phyloP scores from a whole-genome alignment of 2,113 vertebrate species.

The Tragelaphus scriptus region DNA sequence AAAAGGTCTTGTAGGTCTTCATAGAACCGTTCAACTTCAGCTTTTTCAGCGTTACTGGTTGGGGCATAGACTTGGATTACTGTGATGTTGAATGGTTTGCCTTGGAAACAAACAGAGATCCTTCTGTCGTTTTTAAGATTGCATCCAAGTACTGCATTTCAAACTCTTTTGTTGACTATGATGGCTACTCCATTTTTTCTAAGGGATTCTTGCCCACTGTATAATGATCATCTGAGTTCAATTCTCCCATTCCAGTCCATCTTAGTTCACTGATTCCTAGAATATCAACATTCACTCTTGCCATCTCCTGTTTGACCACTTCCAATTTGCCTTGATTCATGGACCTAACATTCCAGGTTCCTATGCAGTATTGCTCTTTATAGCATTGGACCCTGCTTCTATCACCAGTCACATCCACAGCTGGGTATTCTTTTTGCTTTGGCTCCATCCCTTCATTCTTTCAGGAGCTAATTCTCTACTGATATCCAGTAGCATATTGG shows the following conservation, averaged over 20 bases:
- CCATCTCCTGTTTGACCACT: not conserved
- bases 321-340: not conserved
- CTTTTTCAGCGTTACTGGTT: not conserved
- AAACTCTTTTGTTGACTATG: not conserved
- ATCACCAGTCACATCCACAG: not conserved
- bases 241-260: not conserved
- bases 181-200: not conserved
- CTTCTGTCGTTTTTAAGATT: accelerated
- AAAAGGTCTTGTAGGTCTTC: not conserved
- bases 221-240: not conserved
- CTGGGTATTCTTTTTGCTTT: not conserved
- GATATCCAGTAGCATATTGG: not conserved
- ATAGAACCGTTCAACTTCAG: not conserved
- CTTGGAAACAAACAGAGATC: not conserved
- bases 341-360: not conserved
- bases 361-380: not conserved
- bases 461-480: not conserved
- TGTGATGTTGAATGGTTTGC: not conserved
- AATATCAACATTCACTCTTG: not conserved
- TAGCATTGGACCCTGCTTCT: not conserved
- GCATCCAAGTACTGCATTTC: not conserved
- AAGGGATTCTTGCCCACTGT: not conserved
- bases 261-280: not conserved
- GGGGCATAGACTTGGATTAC: not conserved
- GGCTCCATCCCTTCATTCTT: not conserved